These are phyloP conservation scores for Danio jaintianensis DNA, from an alignment of 2,797 vertebrate species.

Conservation along the genomic window DNA sequence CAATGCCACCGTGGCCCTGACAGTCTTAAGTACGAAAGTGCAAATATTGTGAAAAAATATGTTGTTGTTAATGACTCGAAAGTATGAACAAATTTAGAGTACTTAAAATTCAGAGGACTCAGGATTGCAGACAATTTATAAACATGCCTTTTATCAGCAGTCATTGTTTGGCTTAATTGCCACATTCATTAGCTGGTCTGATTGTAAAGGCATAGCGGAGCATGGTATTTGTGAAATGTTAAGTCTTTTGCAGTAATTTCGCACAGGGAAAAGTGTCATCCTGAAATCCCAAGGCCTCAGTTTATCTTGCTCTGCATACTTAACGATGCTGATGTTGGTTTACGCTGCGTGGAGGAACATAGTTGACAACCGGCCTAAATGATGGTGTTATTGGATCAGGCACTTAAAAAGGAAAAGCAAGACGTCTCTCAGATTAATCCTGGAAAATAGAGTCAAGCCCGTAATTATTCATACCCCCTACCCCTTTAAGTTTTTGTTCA, in stretches of 20 bases:
- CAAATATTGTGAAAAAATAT: constrained; percentile 6
- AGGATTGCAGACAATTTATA: constrained; percentile 19
- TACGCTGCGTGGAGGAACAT: constrained; percentile 3
- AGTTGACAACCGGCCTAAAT: constrained; percentile 26
- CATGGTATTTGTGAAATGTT: constrained; percentile 27
- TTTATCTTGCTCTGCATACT: constrained; percentile 16
- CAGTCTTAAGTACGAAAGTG: constrained; percentile 87
- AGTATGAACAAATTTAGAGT: neutral
- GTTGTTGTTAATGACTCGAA: constrained; percentile 10
- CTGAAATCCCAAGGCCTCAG: constrained; percentile 16
- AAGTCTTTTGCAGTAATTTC: constrained; percentile 30
- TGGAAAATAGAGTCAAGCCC: neutral
- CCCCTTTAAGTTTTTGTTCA: too few relatives aligned
- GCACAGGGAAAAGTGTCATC: constrained; percentile 23
- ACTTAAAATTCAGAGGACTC: constrained; percentile 1
- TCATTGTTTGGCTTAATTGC: constrained; percentile 34
- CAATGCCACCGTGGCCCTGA: constrained; percentile 81
- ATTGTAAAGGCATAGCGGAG: constrained; percentile 29
- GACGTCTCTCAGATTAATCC: constrained; percentile 1
- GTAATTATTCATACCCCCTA: too few relatives aligned
- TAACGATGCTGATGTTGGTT: constrained; percentile 41
- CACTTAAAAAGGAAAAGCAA: constrained; percentile 16
- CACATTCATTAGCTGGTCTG: constrained; percentile 34
- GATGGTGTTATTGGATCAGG: constrained; percentile 23
- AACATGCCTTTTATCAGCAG: constrained; percentile 42